Evolutionary conservation across 1,140 invertebrate species (phyloP).

Genomic region (Drosophila parabipectinata): DNA sequence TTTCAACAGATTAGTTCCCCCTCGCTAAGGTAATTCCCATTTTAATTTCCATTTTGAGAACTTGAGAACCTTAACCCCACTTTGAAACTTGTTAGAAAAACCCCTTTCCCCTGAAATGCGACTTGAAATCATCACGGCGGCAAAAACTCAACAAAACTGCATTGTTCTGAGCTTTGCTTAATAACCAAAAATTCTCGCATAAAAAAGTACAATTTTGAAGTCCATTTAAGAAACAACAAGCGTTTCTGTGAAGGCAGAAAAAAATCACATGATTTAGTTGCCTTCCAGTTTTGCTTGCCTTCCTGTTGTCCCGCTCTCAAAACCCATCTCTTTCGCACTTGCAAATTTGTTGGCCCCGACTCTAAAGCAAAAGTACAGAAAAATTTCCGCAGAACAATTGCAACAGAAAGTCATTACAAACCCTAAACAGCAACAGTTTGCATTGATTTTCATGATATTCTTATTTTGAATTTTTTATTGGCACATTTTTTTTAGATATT

Average conservation of each 20-base stretch:
- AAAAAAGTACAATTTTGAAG: conserved; percentile 43
- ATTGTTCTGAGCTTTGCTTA: conserved; percentile 69
- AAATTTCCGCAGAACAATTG: conserved; percentile 65
- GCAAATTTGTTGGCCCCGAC: conserved; percentile 3
- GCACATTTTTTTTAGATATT: not conserved
- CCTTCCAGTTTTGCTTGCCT: conserved; percentile 21
- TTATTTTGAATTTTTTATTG: not conserved
- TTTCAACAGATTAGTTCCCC: conserved; percentile 16
- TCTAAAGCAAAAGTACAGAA: conserved; percentile 33
- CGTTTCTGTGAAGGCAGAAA: conserved; percentile 31
- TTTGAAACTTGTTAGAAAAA: conserved; percentile 7
- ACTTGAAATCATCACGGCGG: conserved; percentile 29
- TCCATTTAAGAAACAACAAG: conserved; percentile 32
- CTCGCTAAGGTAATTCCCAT: conserved; percentile 32
- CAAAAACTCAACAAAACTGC: conserved; percentile 58
- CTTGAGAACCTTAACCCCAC: conserved; percentile 14
- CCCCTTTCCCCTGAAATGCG: conserved; percentile 36
- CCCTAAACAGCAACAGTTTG: conserved; percentile 45
- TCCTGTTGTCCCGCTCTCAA: not conserved
- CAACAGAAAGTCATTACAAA: conserved; percentile 58
- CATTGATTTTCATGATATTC: not conserved
- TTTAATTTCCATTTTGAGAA: conserved; percentile 31
- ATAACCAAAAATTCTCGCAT: conserved; percentile 70
- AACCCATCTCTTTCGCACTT: conserved; percentile 18
- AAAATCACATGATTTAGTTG: conserved; percentile 79